These are phyloP conservation scores for Drosophila neocordata DNA, from an alignment of 1,140 invertebrate genomes.

Conservation along the genomic window DNA sequence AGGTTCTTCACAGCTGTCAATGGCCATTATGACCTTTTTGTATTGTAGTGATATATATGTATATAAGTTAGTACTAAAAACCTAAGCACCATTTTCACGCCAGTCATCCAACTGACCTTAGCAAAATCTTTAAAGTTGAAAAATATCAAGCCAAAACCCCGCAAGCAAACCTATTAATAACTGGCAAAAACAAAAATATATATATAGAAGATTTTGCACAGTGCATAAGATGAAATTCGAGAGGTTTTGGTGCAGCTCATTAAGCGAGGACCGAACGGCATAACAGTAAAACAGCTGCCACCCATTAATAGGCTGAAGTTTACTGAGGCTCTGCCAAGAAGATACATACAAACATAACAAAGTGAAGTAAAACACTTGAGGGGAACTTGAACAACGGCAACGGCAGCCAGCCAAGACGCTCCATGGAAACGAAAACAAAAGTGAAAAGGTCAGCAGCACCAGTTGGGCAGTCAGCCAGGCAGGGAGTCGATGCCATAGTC, in stretches of 20 bases:
- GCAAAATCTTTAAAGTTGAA: constrained; percentile 46
- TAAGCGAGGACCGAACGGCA: constrained; percentile 65
- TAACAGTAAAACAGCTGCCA: constrained; percentile 18
- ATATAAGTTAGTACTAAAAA: background rate
- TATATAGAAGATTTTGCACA: constrained; percentile 50
- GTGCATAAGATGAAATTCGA: constrained; percentile 53
- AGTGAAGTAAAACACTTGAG: constrained; percentile 41
- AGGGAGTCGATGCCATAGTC: constrained; percentile 34
- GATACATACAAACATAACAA: constrained; percentile 18
- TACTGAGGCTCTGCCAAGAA: constrained; percentile 40
- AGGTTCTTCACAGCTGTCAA: constrained; percentile 68
- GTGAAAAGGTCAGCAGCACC: constrained; percentile 74
- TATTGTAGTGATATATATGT: constrained; percentile 20
- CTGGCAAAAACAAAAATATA: constrained; percentile 19
- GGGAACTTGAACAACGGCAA: constrained; percentile 49
- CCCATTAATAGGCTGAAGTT: constrained; percentile 42
- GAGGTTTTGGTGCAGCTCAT: constrained; percentile 66
- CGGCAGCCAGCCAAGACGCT: constrained; percentile 47
- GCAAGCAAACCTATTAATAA: constrained; percentile 58
- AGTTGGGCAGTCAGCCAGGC: constrained; percentile 43
- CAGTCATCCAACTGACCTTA: constrained; percentile 69
- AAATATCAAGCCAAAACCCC: constrained; percentile 29
- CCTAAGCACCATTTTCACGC: constrained; percentile 30
- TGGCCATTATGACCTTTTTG: constrained; percentile 68
- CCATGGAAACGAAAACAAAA: constrained; percentile 73